Base-by-base conservation (phyloP, 2,113 vertebrate species). In the Antigone vipio region DNA sequence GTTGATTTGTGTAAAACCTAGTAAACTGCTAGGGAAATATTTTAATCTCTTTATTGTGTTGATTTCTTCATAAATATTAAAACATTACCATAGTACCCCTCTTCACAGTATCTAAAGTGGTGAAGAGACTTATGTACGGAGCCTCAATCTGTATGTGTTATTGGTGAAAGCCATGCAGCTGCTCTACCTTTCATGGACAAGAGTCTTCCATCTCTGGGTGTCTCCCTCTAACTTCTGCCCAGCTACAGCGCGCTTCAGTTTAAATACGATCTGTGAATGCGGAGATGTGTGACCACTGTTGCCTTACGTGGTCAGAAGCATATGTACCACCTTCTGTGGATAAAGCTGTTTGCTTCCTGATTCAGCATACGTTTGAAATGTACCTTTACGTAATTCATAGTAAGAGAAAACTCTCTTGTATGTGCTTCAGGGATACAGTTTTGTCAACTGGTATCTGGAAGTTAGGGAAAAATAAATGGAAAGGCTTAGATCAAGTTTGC, bases 301-400 rank as follows among this genome's bases (percentile, higher is more conserved):
- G 4, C 55, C n/a, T 26, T 13, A 16, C 0, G 0, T 29, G 40
- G 15, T 30, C 40, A 22, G 59, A 78, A 56, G 49, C 11, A 1
- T 34, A 9, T 19, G 26, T n/a, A 3, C 18, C 49, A 9, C n/a
- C 12, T 27, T 49, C 40, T 67, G 38, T 49, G 56, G 55, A 5
- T 44, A 12, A 50, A 89, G 73, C 50, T 84, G 22, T 26, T 68
- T 4, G 14, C 40, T 60, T 69, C 38, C 35, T 18, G 9, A 38
- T 34, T 21, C 40, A 34, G 63, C 64, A 9, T 20, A 0, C 16
- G 6, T 34, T 44, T 44, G 14, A 40, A 66, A 23, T 19, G 27
- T 5, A 38, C 30, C 20, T 45, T 35, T 15, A 18, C 0, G 0
- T 44, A 26, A 34, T 12, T 35, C 73, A 49, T 5, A 3, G 2